Evolutionary conservation across 2,888 invertebrate genomes (phyloP).

Genomic region (Leptinotarsa peninsularis): DNA sequence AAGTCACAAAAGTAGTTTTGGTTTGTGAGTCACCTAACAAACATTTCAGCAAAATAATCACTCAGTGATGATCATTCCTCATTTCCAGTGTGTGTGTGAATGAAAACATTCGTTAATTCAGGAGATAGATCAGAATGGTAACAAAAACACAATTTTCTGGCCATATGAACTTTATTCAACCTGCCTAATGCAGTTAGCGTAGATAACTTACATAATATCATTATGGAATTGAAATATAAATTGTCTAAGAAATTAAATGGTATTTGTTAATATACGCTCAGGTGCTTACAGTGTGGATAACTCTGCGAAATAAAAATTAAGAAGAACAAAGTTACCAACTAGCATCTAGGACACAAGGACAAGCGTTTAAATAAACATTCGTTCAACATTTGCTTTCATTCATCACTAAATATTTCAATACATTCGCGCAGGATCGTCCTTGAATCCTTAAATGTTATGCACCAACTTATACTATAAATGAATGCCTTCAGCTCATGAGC

Average conservation of each 20-base stretch:
- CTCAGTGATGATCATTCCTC: too few relatives aligned
- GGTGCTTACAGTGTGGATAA: slow-evolving; percentile 43
- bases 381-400: slow-evolving; percentile 48
- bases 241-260: slow-evolving; percentile 51
- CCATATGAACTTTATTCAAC: slow-evolving; percentile 46
- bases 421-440: slow-evolving; percentile 63
- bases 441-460: slow-evolving; percentile 56
- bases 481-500: slow-evolving; percentile 14
- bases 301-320: slow-evolving; percentile 31
- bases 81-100: too few relatives aligned
- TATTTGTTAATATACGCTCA: slow-evolving; percentile 50
- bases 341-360: slow-evolving; percentile 63
- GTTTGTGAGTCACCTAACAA: too few relatives aligned
- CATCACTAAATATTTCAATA: slow-evolving; percentile 32
- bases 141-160: slow-evolving; percentile 37
- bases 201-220: slow-evolving; percentile 50
- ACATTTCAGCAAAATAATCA: too few relatives aligned
- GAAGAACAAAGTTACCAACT: slow-evolving; percentile 52
- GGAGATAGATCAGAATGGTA: too few relatives aligned
- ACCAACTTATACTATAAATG: slow-evolving; percentile 23
- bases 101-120: too few relatives aligned
- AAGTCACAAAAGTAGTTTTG: too few relatives aligned
- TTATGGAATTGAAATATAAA: slow-evolving; percentile 47
- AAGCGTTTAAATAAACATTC: slow-evolving; percentile 64
- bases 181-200: slow-evolving; percentile 48